Percentiles rank a stretch among this genome's conserved stretches.
These are phyloP conservation scores for Sylvia borin DNA, from an alignment of 2,797 vertebrate genomes.

Conservation along the genomic window DNA sequence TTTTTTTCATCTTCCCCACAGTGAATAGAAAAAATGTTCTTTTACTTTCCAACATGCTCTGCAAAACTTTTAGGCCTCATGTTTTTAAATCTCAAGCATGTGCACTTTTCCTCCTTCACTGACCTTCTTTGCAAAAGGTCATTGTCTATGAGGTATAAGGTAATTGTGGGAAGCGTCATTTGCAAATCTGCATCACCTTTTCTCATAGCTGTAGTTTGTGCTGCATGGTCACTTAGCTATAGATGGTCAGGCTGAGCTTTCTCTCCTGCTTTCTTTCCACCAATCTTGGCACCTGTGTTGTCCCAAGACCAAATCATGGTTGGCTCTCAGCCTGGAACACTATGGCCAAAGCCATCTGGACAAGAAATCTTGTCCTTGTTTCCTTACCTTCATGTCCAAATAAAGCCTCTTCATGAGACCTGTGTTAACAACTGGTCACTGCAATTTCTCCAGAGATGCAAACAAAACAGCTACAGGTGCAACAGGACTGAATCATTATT, in stretches of 20 bases:
- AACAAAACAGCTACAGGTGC: background rate
- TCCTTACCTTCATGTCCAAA: background rate
- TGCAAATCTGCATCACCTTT: background rate
- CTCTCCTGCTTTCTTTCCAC: background rate
- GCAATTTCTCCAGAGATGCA: background rate
- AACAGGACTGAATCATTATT: background rate
- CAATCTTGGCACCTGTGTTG: background rate
- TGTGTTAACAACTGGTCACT: background rate
- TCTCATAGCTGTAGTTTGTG: background rate
- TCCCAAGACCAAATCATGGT: background rate
- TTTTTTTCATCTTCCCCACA: background rate
- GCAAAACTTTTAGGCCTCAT: background rate
- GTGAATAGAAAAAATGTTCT: background rate
- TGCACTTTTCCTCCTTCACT: background rate
- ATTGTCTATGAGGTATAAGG: background rate
- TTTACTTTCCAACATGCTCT: background rate
- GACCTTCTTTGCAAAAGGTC: background rate
- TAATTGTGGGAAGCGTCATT: background rate
- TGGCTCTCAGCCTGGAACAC: background rate
- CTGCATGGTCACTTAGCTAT: background rate
- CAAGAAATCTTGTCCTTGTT: background rate
- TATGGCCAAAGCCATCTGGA: background rate
- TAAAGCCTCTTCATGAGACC: background rate
- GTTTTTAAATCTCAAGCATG: slow-evolving; percentile 12
- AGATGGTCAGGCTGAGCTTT: background rate